Base-by-base conservation (phyloP, 2,113 vertebrate species). In the Ursus arctos region DNA sequence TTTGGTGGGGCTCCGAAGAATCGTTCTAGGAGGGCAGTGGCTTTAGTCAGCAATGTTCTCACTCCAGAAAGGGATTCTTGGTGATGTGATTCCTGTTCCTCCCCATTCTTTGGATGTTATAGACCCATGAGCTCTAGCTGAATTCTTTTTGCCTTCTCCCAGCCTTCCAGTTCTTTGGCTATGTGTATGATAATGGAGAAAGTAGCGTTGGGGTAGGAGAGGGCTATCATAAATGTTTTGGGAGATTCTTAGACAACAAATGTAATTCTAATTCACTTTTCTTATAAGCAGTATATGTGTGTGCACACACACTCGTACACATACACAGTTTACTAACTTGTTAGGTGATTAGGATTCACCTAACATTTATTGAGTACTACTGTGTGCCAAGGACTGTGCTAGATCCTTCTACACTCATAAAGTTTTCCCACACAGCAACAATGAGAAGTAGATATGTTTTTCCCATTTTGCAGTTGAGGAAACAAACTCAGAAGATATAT, bases 381-480 rank as follows among this genome's bases (percentile, higher is more conserved):
- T 49, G 1, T 31, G 2, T 82, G 40, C 67, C 57, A 65, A 31
- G 33, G 40, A n/a, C 77, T 79, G 1, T 55, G 36, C 47, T 94
- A 77, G 59, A 49, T 85, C 57, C 5, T 94, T 96, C 80, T 28
- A 55, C 57, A 49, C n/a, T 80, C 15, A 1, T 61, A 55, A 67
- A 88, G 61, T 47, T 74, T 84, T 95, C 81, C 49, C 82, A 4
- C 43, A 59, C 26, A 76, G 71, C 81, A 92, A 51, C 77, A 94
- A 43, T 63, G 51, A 88, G 71, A 92, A 96, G 33, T 76, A 85
- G 40, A 16, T 71, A 26, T 47, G 24, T 81, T 88, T 67, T 67
- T 82, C 93, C 67, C 72, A 55, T 79, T 95, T 90, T 94, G 76
- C 33, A 88, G 59, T 88, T 59, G 43, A 93, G 83, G 67, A 98